These are phyloP conservation scores for Mesodorylaimus sp. DNA, from an alignment of 2,888 invertebrate genomes.

Conservation along the genomic window DNA sequence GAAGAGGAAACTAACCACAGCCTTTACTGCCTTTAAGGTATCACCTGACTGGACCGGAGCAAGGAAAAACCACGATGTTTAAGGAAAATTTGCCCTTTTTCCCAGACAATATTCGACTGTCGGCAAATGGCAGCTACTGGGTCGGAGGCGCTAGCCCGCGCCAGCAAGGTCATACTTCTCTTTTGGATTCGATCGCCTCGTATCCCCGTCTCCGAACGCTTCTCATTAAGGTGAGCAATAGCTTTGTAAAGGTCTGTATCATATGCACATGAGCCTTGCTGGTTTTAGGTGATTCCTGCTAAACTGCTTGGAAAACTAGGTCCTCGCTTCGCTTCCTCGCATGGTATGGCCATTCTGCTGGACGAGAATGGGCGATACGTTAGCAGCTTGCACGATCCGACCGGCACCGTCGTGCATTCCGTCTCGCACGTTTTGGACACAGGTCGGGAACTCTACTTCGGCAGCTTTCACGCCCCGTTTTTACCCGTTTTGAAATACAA, in stretches of 20 bases:
- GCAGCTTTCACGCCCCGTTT: conserved; percentile 21
- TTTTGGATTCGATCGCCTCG: conserved; percentile 3
- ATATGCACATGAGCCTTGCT: neutral
- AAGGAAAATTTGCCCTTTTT: conserved; percentile 46
- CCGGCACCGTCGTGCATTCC: conserved; percentile 17
- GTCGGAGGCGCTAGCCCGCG: conserved; percentile 13
- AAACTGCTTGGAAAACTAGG: conserved; percentile 16
- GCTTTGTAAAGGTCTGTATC: neutral
- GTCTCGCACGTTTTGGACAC: conserved; percentile 26
- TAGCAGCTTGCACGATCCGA: conserved; percentile 26
- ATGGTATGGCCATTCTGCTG: conserved; percentile 26
- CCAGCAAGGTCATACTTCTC: neutral
- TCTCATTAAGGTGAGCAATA: conserved; percentile 5
- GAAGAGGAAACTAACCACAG: conserved; percentile 1
- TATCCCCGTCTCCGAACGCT: conserved; percentile 4
- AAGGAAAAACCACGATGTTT: conserved; percentile 59
- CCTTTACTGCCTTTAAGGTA: conserved; percentile 35
- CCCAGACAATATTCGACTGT: conserved; percentile 47
- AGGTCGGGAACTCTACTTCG: conserved; percentile 27
- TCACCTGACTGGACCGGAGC: conserved; percentile 57
- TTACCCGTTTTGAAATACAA: too few species aligned
- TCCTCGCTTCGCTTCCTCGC: conserved; percentile 17
- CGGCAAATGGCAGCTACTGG: conserved; percentile 15
- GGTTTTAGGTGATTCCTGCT: conserved; percentile 10
- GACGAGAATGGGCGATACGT: conserved; percentile 23